These are phyloP conservation scores for Progne subis DNA, from an alignment of 2,113 vertebrate species.

Conservation along the genomic window DNA sequence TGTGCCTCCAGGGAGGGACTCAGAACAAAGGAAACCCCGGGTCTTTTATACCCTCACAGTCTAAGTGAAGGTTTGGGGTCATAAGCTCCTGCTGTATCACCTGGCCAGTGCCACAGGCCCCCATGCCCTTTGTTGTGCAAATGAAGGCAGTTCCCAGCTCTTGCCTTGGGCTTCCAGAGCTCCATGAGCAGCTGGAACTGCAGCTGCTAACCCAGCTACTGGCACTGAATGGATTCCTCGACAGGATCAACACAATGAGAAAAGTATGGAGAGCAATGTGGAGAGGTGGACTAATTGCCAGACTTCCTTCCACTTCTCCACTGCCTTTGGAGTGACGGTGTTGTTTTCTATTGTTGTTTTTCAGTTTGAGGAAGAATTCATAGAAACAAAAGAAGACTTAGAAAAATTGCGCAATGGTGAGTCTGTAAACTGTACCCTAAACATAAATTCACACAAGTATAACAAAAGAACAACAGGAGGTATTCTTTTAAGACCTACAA, in stretches of 20 bases:
- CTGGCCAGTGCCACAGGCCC: not conserved
- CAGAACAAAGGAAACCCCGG: accelerated
- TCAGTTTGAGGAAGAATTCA: conserved; percentile 88
- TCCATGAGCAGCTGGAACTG: not conserved
- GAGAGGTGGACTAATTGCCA: not conserved
- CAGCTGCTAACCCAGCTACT: not conserved
- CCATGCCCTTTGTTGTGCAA: not conserved
- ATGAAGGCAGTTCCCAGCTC: not conserved
- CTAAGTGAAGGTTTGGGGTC: not conserved
- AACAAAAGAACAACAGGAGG: not conserved
- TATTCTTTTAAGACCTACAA: not conserved
- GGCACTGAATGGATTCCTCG: not conserved
- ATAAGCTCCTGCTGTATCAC: not conserved
- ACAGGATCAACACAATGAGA: not conserved
- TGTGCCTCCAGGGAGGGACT: not conserved
- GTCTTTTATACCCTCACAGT: not conserved
- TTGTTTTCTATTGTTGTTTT: conserved; percentile 13
- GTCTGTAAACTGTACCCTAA: not conserved
- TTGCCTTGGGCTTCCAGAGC: not conserved
- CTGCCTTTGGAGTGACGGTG: not conserved
- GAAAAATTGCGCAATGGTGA: conserved; percentile 81
- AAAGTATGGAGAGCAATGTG: not conserved
- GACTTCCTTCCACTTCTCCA: not conserved
- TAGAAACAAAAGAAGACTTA: conserved; percentile 82
- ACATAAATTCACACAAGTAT: not conserved